Evolutionary conservation across 2,888 invertebrate species (phyloP), one percentile per base, ranked within the genome.

Genomic region (Latheticus oryzae): DNA sequence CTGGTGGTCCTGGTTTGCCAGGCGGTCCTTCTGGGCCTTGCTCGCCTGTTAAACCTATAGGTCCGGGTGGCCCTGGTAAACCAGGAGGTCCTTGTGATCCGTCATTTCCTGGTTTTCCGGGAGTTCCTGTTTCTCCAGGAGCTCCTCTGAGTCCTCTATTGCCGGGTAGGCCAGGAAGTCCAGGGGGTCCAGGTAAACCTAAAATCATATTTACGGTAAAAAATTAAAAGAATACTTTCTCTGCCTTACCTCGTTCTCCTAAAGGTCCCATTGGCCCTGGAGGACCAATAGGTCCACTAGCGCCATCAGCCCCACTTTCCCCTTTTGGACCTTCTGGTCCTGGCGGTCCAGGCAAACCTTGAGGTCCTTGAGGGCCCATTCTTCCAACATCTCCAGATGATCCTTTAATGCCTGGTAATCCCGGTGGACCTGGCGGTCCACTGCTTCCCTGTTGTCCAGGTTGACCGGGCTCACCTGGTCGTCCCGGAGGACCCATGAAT

Each of bases 241-340:
- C 7, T 7, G 7, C 16, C 19, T 13, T 19, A 65, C 70, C 90
- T 66, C 87, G 81, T 54, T 89, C 87, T 3, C 92, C 92, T 52
- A 84, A 73, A 0, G 84, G 79, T 7, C 90, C 93, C 42, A 85
- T 83, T 0, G 87, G 85, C 8, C 92, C 93, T 59, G 81, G 77
- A n/a, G 83, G 84, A 4, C 91, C 93, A 37, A 84, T 79, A 0
- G 84, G 84, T 7, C 95, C 94, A 32, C 84, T 70, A 40, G 86
- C 83, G 2, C 91, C 88, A 69, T 86, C 86, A 17, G 83, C 82
- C 7, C 90, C 90, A 33, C 85, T 80, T 70, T 91, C 90, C 5
- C 92, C 93, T 76, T 90, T 91, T 12, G 81, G 78, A 32, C 91
- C 91, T 70, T 91, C 89, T 2, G 80, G 72, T 19, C 93, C 93